Evolutionary conservation across 2,797 vertebrate species (phyloP), one percentile per base, ranked within the genome.

Genomic region (Gobionotothen gibberifrons): DNA sequence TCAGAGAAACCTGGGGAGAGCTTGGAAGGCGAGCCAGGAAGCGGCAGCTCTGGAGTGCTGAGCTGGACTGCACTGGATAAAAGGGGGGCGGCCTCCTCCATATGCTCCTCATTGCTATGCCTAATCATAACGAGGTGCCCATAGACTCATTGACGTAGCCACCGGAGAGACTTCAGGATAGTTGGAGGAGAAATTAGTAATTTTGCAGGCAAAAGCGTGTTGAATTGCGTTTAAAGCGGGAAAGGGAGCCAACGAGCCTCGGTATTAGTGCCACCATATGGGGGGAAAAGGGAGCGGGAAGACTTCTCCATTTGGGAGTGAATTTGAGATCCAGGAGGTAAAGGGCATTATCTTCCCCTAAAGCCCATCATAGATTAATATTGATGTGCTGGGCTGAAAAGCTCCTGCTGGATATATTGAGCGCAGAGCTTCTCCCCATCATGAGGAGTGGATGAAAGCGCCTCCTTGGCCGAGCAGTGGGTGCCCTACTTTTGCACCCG

Each of bases 1-100:
- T 91, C 90, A 85, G 81, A 93, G 92, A 87, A 93, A 93, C 93
- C 92, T 90, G 90, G 89, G 83, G 88, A 90, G 90, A 80, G 91
- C 89, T 92, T 91, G 89, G 82, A 91, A 87, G 84, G 72, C 72
- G 47, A 85, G 90, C 87, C 90, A 93, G 90, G 88, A 92, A 90
- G 89, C 79, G 42, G 79, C 79, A 88, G 89, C 90, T 89, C 90
- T 90, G 79, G 78, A 91, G 88, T 89, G 90, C 89, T 92, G 91
- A 89, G 88, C 90, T 90, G 90, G 88, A 89, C 87, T 76, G 76
- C 82, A 65, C 78, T 84, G 89, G 88, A 92, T 90, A 89, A 93
- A 91, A 91, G 86, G 78, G 63, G 87, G 74, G 61, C 76, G 44
- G 87, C 83, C 83, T 79, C 69, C 84, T 91, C 91, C 91, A 91